Evolutionary conservation across 2,888 invertebrate species (phyloP).

Genomic region (Dolomedes plantarius): DNA sequence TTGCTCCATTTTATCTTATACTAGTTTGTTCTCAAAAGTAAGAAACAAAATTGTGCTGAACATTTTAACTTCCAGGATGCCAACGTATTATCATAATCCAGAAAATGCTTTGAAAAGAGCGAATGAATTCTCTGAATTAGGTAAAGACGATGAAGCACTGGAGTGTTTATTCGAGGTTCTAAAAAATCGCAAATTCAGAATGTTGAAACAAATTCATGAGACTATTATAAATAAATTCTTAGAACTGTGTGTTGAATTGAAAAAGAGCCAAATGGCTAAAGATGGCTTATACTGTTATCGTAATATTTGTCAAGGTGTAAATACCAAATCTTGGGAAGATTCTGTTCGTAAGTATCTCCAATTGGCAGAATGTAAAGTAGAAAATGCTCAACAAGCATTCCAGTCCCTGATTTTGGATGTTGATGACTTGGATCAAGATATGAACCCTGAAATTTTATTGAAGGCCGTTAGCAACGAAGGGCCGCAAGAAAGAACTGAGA

Average conservation of each 20-base stretch:
- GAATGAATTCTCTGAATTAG: constrained; percentile 37
- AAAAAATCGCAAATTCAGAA: constrained; percentile 29
- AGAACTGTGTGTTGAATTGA: constrained; percentile 45
- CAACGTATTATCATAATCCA: constrained; percentile 38
- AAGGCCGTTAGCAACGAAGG: constrained; percentile 4
- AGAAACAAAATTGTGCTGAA: too few species aligned
- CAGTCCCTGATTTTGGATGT: neutral
- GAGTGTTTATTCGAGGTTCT: constrained; percentile 36
- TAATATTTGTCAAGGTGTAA: constrained; percentile 27
- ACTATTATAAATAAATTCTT: constrained; percentile 29
- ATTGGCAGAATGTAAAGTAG: constrained; percentile 25
- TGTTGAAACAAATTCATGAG: constrained; percentile 31
- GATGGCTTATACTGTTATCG: constrained; percentile 43
- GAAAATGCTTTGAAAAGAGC: constrained; percentile 52
- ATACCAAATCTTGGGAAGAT: constrained; percentile 48
- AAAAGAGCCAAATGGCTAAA: constrained; percentile 38
- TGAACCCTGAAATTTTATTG: constrained; percentile 17
- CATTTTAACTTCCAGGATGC: constrained; percentile 7
- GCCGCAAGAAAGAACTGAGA: neutral
- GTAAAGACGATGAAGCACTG: constrained; percentile 39
- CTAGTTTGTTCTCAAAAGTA: too few species aligned
- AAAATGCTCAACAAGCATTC: constrained; percentile 11
- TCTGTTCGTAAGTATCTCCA: constrained; percentile 2
- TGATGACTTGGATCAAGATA: neutral
- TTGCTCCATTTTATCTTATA: too few species aligned